Percentiles rank a stretch among this genome's conserved stretches.
phyloP scores from a whole-genome alignment of 2,113 vertebrate genomes.

The Suncus etruscus region DNA sequence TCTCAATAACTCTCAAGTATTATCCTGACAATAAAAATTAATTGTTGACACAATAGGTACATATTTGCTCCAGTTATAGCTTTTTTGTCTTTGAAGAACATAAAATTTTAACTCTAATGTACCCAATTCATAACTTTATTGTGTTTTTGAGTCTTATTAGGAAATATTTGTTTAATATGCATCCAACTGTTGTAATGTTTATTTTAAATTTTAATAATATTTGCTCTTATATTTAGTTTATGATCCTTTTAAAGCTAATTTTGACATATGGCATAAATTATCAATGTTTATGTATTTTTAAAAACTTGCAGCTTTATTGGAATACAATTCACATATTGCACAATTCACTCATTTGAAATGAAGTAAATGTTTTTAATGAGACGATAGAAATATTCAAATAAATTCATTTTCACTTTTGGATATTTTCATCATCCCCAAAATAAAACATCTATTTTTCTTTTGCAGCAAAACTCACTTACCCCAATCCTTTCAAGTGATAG shows the following conservation, averaged over 20 bases:
- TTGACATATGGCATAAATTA: neutral
- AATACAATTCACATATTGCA: neutral
- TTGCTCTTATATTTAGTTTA: neutral
- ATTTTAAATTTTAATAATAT: neutral
- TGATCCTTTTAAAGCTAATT: neutral
- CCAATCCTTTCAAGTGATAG: too few relatives aligned
- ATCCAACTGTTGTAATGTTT: neutral
- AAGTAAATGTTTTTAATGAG: too few relatives aligned
- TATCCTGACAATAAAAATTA: too few relatives aligned
- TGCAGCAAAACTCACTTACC: too few relatives aligned
- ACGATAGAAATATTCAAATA: too few relatives aligned
- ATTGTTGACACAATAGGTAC: too few relatives aligned
- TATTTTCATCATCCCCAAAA: too few relatives aligned
- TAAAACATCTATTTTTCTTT: too few relatives aligned
- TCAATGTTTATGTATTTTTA: neutral
- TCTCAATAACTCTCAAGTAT: too few relatives aligned
- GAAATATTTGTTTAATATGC: neutral
- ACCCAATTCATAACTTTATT: neutral
- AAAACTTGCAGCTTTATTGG: neutral
- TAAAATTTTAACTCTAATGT: neutral
- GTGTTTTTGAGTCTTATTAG: neutral
- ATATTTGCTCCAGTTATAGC: too few relatives aligned
- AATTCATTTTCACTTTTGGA: too few relatives aligned
- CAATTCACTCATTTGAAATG: too few relatives aligned
- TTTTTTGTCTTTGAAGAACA: neutral